Percentiles rank a stretch among this genome's conserved stretches.
Conservation (phyloP, 1,140 invertebrate species). For the Achroia grisella region DNA sequence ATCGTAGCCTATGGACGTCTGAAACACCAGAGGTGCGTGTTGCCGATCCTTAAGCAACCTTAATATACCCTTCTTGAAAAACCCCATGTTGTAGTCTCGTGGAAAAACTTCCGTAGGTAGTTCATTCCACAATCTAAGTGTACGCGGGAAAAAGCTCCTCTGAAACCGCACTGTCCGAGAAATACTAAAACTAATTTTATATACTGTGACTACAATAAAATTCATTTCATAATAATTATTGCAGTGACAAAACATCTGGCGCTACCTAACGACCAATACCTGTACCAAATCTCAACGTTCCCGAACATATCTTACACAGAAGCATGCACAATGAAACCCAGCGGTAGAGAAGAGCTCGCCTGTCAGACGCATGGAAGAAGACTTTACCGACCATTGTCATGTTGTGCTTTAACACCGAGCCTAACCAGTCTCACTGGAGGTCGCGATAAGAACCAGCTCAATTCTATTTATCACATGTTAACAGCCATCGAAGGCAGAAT, state of each 20-base stretch:
- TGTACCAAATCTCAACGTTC: neutral
- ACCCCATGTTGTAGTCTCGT: too few species aligned
- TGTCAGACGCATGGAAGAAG: slow-evolving; percentile 26
- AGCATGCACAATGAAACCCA: slow-evolving; percentile 54
- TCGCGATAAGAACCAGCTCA: slow-evolving; percentile 36
- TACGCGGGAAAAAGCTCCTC: too few species aligned
- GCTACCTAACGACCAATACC: slow-evolving; percentile 20
- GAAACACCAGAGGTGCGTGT: too few species aligned
- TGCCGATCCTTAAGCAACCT: too few species aligned
- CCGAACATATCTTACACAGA: slow-evolving; percentile 21
- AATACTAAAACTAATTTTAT: too few species aligned
- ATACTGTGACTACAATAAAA: too few species aligned
- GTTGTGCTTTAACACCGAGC: slow-evolving; percentile 28
- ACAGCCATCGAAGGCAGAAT: slow-evolving; percentile 52
- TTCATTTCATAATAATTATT: slow-evolving; percentile 6
- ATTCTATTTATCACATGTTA: slow-evolving; percentile 43
- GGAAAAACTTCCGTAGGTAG: too few species aligned
- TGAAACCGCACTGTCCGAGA: too few species aligned
- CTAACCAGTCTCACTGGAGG: slow-evolving; percentile 31
- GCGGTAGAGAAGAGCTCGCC: slow-evolving; percentile 23
- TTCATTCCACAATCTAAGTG: too few species aligned
- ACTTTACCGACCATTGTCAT: slow-evolving; percentile 3
- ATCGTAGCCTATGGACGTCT: too few species aligned
- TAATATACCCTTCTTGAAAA: too few species aligned
- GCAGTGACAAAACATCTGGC: slow-evolving; percentile 3